Evolutionary conservation across 2,888 invertebrate species (phyloP).

Genomic region (Dryococelus australis): DNA sequence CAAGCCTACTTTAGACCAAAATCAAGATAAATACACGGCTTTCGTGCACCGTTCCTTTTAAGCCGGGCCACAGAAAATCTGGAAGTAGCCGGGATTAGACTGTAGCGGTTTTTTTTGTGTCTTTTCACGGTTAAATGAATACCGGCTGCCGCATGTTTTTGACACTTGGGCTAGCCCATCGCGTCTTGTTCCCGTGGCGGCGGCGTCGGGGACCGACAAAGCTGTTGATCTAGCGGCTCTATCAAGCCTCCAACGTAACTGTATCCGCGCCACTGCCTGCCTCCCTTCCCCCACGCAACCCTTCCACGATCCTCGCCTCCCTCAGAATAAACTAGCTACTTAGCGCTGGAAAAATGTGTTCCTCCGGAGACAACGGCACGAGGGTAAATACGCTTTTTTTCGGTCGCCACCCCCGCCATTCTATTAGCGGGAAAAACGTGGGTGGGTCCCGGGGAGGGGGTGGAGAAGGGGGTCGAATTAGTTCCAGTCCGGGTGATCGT

Average conservation of each 20-base stretch:
- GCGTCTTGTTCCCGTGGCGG: background rate
- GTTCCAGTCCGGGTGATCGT: conserved; percentile 2
- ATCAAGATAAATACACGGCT: too few species aligned
- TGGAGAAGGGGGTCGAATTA: background rate
- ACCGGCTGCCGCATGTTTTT: background rate
- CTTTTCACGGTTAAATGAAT: background rate
- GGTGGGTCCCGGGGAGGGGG: background rate
- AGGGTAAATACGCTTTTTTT: background rate
- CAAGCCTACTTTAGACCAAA: too few species aligned
- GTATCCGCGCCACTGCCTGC: background rate
- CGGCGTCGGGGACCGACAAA: background rate
- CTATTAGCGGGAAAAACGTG: background rate
- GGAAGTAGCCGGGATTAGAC: too few species aligned
- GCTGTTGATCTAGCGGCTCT: background rate
- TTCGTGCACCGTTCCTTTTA: too few species aligned
- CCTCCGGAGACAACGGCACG: background rate
- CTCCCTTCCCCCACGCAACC: too few species aligned
- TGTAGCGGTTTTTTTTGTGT: background rate
- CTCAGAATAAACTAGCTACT: background rate
- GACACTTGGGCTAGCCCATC: background rate
- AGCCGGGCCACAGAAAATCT: too few species aligned
- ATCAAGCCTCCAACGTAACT: background rate
- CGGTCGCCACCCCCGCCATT: background rate
- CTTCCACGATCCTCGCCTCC: background rate
- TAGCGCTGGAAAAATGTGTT: too few species aligned